These are phyloP conservation scores for Phytoseiulus persimilis DNA, from an alignment of 2,888 invertebrate genomes.

Conservation along the genomic window DNA sequence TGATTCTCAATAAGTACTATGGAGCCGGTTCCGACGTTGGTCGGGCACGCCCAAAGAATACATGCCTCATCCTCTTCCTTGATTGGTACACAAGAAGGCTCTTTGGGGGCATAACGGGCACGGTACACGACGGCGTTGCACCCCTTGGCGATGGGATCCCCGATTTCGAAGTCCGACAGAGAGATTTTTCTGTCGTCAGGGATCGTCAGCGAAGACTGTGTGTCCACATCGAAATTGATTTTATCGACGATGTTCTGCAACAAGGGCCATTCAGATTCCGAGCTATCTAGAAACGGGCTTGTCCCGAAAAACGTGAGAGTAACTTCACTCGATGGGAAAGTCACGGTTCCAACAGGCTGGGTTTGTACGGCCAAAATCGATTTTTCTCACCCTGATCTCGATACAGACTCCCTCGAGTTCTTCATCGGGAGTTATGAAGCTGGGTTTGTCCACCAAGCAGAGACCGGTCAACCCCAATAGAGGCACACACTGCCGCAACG, in stretches of 20 bases:
- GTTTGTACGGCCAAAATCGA: too few species aligned
- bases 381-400: slow-evolving; percentile 62
- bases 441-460: slow-evolving; percentile 43
- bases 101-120: slow-evolving; percentile 50
- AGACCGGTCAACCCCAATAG: slow-evolving; percentile 43
- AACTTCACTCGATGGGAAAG: too few species aligned
- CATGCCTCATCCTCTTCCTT: slow-evolving; percentile 10
- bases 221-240: slow-evolving; percentile 39
- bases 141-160: slow-evolving; percentile 67
- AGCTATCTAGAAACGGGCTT: too few species aligned
- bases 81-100: not conserved
- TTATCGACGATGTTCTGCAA: slow-evolving; percentile 26
- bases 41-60: too few species aligned
- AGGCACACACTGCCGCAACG: slow-evolving; percentile 40
- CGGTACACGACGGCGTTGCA: slow-evolving; percentile 72
- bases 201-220: slow-evolving; percentile 22
- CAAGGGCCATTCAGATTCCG: too few species aligned
- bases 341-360: too few species aligned
- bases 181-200: slow-evolving; percentile 45
- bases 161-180: slow-evolving; percentile 60
- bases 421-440: slow-evolving; percentile 64
- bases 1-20: too few species aligned
- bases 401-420: slow-evolving; percentile 68
- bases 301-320: too few species aligned
- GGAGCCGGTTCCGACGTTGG: too few species aligned